A percentile compares a stretch with the other conserved stretches of the same genome.
phyloP scores from a whole-genome alignment of 2,797 vertebrate genomes.

The Trachops cirrhosus region DNA sequence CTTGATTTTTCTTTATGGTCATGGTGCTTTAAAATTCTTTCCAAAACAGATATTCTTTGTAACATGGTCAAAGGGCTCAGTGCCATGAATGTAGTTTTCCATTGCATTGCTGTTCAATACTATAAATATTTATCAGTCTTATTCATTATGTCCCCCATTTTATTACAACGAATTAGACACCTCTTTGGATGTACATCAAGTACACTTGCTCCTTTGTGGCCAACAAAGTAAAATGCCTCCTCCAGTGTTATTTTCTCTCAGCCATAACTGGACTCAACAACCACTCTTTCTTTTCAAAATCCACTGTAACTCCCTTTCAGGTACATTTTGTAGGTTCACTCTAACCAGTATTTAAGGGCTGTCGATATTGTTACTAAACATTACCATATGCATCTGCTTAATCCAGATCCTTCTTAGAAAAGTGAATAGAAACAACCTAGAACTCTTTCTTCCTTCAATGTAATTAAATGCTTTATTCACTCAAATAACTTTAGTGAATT shows the following conservation, averaged over 20 bases:
- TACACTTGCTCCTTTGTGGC: conserved; percentile 25
- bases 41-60: conserved; percentile 4
- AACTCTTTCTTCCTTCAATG: background rate
- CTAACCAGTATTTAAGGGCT: background rate
- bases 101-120: conserved; percentile 32
- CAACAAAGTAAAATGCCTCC: background rate
- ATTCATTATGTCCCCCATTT: conserved; percentile 33
- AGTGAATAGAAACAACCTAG: background rate
- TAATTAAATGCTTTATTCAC: background rate
- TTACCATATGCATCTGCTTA: background rate
- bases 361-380: background rate
- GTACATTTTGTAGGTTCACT: conserved; percentile 13
- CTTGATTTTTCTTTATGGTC: background rate
- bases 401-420: background rate
- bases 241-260: conserved; percentile 12
- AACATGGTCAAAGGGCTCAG: conserved; percentile 22
- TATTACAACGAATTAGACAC: conserved; percentile 43
- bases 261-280: background rate
- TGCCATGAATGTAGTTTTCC: conserved; percentile 66
- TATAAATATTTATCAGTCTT: conserved; percentile 63
- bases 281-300: conserved; percentile 31
- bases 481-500: background rate
- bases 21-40: conserved; percentile 7
- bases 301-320: background rate
- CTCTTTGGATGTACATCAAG: conserved; percentile 72